Evolutionary conservation across 2,113 vertebrate species (phyloP).

Genomic region (Rhinolophus sinicus): DNA sequence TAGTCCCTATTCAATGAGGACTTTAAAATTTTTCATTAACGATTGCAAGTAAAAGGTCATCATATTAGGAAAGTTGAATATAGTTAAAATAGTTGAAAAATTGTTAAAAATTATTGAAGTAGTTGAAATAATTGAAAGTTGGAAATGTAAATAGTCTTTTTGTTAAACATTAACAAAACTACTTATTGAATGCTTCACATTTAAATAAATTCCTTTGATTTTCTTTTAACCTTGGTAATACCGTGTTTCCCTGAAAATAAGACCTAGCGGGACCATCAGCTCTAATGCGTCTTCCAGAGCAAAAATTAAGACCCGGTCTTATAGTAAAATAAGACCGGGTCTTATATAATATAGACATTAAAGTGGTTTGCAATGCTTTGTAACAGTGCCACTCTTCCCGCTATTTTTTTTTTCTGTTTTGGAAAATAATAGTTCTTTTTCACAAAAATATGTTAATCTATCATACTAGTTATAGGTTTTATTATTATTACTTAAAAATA

Average conservation of each 20-base stretch:
- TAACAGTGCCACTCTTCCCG: neutral
- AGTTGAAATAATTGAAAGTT: neutral
- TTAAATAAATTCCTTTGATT: neutral
- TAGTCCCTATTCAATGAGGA: neutral
- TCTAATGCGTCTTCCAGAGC: too few relatives aligned
- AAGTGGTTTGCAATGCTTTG: neutral
- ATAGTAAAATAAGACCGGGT: too few relatives aligned
- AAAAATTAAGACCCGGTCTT: too few relatives aligned
- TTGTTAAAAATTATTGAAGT: neutral
- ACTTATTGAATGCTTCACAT: neutral
- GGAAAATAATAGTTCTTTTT: neutral
- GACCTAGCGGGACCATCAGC: too few relatives aligned
- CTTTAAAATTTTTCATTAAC: neutral
- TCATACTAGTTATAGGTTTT: neutral
- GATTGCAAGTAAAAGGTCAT: conserved; percentile 2
- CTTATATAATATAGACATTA: too few relatives aligned
- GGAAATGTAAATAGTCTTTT: neutral
- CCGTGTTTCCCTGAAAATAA: too few relatives aligned
- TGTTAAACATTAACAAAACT: neutral
- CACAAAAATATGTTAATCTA: neutral
- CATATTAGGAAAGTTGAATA: neutral
- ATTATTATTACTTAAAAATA: neutral
- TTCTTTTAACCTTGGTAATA: neutral
- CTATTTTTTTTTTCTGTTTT: neutral
- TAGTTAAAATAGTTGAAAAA: neutral